Evolutionary conservation across 37 sponge, comb jelly and placozoan genomes (phyloP).

Genomic region (Cliona cf. orientalis): DNA sequence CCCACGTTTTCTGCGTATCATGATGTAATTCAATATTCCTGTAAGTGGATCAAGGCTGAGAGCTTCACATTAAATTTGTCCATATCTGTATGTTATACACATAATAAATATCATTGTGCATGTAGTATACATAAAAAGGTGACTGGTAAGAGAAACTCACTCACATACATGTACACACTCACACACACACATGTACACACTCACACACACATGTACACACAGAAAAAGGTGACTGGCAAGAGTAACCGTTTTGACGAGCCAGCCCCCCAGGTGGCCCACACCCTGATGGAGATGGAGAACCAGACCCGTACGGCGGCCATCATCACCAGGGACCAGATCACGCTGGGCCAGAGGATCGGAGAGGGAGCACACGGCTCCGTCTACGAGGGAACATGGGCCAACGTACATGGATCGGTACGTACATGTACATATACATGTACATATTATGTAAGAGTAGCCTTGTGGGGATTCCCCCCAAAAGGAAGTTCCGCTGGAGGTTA

Average conservation of each 20-base stretch:
- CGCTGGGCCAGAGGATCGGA: conserved; percentile 36
- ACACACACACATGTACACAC: not conserved
- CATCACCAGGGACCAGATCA: conserved; percentile 39
- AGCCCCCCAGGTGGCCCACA: not conserved
- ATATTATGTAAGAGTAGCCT: too few relatives aligned
- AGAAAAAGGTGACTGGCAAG: conserved; percentile 32
- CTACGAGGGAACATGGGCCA: conserved; percentile 36
- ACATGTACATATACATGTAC: too few relatives aligned
- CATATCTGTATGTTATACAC: too few relatives aligned
- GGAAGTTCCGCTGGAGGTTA: too few relatives aligned
- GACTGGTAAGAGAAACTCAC: not conserved
- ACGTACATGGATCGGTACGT: conserved; percentile 49
- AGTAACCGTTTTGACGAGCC: conserved; percentile 14
- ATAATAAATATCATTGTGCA: too few relatives aligned
- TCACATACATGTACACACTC: not conserved
- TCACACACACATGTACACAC: not conserved
- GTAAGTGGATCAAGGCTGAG: too few relatives aligned
- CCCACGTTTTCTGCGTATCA: too few relatives aligned
- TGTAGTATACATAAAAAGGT: too few relatives aligned
- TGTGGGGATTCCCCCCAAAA: too few relatives aligned
- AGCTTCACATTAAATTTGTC: too few relatives aligned
- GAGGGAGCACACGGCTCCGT: conserved; percentile 66
- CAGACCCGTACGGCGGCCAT: conserved; percentile 25
- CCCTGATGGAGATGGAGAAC: not conserved
- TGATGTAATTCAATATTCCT: too few relatives aligned